Conservation (phyloP, 2,888 invertebrate species). For the Drosophila heteroneura region DNA sequence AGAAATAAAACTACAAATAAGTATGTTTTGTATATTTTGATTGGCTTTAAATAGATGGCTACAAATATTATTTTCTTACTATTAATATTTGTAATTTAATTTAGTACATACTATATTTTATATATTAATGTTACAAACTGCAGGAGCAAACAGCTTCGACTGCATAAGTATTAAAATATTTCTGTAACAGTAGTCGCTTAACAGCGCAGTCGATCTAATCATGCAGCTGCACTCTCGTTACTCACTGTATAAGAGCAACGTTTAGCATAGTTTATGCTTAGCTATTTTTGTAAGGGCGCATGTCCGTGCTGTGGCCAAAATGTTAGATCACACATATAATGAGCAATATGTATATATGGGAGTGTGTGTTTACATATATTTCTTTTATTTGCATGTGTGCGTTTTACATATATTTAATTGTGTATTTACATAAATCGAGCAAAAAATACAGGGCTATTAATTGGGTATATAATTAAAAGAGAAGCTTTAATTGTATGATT, state of each 20-base stretch:
- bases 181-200: neutral
- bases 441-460: constrained; percentile 12
- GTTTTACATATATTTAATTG: constrained; percentile 4
- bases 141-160: neutral
- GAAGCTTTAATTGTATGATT: no score
- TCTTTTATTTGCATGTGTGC: neutral
- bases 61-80: neutral
- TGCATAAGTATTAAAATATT: neutral
- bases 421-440: constrained; percentile 8
- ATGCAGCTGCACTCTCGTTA: neutral
- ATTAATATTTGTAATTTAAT: neutral
- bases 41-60: neutral
- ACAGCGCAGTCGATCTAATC: neutral
- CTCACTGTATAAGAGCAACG: constrained; percentile 4
- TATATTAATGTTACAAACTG: neutral
- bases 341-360: neutral
- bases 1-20: neutral
- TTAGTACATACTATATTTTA: neutral
- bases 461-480: neutral
- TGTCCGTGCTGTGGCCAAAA: constrained; percentile 34
- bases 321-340: constrained; percentile 12
- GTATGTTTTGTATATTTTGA: neutral
- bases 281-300: constrained; percentile 25
- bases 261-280: neutral
- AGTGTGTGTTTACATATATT: constrained; percentile 4